Conservation (phyloP, 2,113 vertebrate genomes). For the Rostratula benghalensis region DNA sequence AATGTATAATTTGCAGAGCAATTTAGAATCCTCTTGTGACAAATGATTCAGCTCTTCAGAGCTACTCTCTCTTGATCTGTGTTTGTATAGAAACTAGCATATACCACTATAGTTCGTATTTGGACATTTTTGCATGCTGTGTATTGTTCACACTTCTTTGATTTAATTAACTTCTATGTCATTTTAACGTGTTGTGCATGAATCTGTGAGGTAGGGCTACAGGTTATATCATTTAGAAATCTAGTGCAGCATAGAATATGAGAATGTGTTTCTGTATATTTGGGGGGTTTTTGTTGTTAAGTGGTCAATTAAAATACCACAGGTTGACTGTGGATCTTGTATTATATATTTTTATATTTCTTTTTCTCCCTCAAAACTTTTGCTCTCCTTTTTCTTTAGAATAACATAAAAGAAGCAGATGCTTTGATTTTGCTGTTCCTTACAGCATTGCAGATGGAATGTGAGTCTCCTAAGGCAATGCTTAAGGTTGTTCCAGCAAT, state of each 20-base stretch:
- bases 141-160: background rate
- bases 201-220: background rate
- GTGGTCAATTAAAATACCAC: background rate
- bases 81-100: background rate
- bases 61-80: background rate
- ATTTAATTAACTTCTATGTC: background rate
- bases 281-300: background rate
- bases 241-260: background rate
- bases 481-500: background rate
- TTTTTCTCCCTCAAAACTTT: background rate
- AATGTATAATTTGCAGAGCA: slow-evolving; percentile 9
- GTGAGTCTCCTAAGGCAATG: background rate
- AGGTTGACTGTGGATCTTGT: background rate
- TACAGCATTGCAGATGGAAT: background rate
- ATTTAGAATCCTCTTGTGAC: slow-evolving; percentile 7
- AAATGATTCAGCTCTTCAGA: slow-evolving; percentile 4
- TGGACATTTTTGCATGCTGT: background rate
- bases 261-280: background rate
- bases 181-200: background rate
- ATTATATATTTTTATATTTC: background rate
- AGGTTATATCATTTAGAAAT: background rate
- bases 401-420: background rate
- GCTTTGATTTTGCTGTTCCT: background rate
- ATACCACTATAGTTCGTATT: background rate
- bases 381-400: background rate